Base-by-base conservation (phyloP, 2,888 invertebrate species). In the Perizoma affinitatum region DNA sequence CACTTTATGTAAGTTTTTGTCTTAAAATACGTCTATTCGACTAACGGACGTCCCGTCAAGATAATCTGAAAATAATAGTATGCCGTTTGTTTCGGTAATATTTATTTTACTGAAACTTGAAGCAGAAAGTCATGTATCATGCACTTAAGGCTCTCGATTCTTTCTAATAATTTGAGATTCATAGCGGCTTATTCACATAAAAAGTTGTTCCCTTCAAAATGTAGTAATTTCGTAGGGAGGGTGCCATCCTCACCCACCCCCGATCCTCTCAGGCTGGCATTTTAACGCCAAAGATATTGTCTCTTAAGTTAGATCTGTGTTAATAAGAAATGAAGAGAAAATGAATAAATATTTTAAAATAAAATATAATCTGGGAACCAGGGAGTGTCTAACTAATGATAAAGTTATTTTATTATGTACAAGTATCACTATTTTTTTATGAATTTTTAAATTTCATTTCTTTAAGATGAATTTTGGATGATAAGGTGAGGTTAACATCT, bases 141-240 rank as follows among this genome's bases (percentile, higher is more conserved):
- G 75, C 74, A 79, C 76, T 79, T 74, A 71, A 72, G 73, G 73
- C 75, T 78, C 79, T 75, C 80, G 81, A 86, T 86, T 84, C 83
- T 88, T 86, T 84, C 83, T 88, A 88, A 88, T 89, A 88, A 91
- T 91, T 91, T 84, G 85, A 90, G 88, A 90, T 91, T 90, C 91
- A 91, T 91, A 90, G 86, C 84, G 82, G 90, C 88, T 91, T 89
- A 90, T 88, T 90, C 90, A 88, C 93, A 90, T 90, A 91, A 92
- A 91, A 92, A 91, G 86, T 90, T 90, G 88, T 90, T 90, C 90
- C 90, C 90, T 90, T 88, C 86, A 88, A 91, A 83, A 91, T 87
- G 90, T 90, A 88, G 91, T 91, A 91, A 91, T 91, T 92, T 91
- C 83, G 87, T 87, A 80, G 80, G 76, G 86, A 84, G 87, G 84